A percentile compares a stretch with the other conserved stretches of the same genome.
phyloP scores from a whole-genome alignment of 2,113 vertebrate genomes.

The Chamaea fasciata region DNA sequence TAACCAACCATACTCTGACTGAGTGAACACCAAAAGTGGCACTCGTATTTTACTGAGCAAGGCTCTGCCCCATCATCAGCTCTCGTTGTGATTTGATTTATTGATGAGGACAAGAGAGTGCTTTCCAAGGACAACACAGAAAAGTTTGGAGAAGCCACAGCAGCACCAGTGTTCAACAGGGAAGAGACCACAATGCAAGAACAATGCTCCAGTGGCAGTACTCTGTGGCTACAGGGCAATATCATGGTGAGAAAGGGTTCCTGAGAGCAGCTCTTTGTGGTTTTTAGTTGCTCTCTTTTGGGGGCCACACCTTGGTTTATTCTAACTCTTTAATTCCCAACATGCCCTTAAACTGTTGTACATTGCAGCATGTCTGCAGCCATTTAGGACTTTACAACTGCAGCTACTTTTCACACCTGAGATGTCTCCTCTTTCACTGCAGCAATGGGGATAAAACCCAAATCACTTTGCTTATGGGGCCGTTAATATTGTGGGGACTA shows the following conservation, averaged over 20 bases:
- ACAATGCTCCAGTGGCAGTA: neutral
- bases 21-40: neutral
- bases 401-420: neutral
- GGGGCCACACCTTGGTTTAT: neutral
- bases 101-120: neutral
- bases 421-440: neutral
- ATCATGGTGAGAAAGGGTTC: neutral
- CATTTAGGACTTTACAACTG: neutral
- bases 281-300: neutral
- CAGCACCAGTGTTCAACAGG: neutral
- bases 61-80: neutral
- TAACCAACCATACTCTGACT: neutral
- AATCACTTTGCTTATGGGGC: neutral
- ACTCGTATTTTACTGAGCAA: neutral
- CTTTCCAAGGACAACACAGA: neutral
- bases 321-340: neutral
- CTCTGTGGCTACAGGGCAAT: neutral
- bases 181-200: neutral
- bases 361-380: neutral
- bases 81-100: neutral
- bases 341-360: neutral
- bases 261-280: neutral
- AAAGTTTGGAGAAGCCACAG: neutral
- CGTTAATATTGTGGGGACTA: neutral
- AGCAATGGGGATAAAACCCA: neutral